These are phyloP conservation scores for Gymnarchus niloticus DNA, from an alignment of 2,113 vertebrate genomes.

Conservation along the genomic window DNA sequence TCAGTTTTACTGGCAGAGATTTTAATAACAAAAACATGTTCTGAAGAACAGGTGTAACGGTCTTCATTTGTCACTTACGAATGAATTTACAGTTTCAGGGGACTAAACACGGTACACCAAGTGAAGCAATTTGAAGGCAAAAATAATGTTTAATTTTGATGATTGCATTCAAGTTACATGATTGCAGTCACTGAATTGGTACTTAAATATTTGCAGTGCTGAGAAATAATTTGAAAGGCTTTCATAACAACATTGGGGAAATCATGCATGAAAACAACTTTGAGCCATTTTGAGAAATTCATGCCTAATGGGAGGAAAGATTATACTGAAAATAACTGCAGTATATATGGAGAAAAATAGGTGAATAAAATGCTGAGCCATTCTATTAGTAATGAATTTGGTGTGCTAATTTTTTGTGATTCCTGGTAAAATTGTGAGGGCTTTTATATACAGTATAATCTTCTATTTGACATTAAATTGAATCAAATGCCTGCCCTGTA, in stretches of 20 bases:
- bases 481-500: background rate
- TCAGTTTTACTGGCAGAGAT: background rate
- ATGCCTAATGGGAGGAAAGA: background rate
- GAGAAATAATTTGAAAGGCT: background rate
- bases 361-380: background rate
- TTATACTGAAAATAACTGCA: background rate
- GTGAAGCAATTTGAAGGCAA: background rate
- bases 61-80: background rate
- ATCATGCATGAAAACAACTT: background rate
- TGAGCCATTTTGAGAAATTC: background rate
- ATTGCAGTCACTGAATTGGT: background rate
- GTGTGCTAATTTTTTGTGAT: background rate
- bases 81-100: background rate
- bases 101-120: background rate
- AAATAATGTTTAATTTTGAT: conserved; percentile 8
- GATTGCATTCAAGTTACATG: background rate
- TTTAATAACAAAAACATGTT: background rate
- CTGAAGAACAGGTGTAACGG: background rate
- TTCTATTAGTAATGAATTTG: background rate
- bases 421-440: background rate
- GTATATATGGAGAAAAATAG: background rate
- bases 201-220: background rate
- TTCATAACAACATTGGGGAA: conserved; percentile 15
- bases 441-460: background rate
- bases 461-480: background rate